Evolutionary conservation across 2,888 invertebrate genomes (phyloP), one percentile per base, ranked within the genome.

Genomic region (Strigamia maritima): DNA sequence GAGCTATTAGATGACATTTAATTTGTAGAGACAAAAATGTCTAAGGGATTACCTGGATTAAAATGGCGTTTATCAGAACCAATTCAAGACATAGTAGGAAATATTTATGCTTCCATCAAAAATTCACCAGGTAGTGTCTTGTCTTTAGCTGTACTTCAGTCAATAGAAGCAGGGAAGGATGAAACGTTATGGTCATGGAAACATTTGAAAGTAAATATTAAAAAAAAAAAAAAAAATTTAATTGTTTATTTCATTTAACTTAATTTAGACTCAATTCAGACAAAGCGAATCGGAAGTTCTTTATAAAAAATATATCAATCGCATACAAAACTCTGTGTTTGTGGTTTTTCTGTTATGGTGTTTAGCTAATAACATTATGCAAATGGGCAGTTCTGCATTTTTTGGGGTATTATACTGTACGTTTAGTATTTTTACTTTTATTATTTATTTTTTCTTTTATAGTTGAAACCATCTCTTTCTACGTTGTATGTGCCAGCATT

Each of bases 251-350:
- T 40, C n/a, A 19, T 28, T 24, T 31, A 31, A 31, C 7, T 31
- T 31, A 31, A 28, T 24, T 4, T 16, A 80, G 80, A 38, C 44
- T 38, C 75, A 80, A 40, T 79, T 80, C 28, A 80, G 79, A 60
- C 19, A 40, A 75, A 54, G 79, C 38, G 90, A 91, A 84, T 86
- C 94, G 81, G 93, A 93, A 86, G 90, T 90, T 77, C 88, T 94
- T 60, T 94, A 92, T 85, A 88, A 90, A 81, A 89, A 90, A 81
- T 94, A 94, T 84, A 92, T 92, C 82, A 90, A 92, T 82, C 91
- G 93, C 83, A 87, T 94, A 80, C 91, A 92, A 84, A 91, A 92
- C 86, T 92, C 92, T 78, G 91, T 93, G 82, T 90, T 94, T 81
- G 35, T 35, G 2, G 31, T 31, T 2, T 75, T 75, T 75, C 75